These are phyloP conservation scores for Salvator merianae DNA, from an alignment of 2,113 vertebrate genomes.

Conservation along the genomic window DNA sequence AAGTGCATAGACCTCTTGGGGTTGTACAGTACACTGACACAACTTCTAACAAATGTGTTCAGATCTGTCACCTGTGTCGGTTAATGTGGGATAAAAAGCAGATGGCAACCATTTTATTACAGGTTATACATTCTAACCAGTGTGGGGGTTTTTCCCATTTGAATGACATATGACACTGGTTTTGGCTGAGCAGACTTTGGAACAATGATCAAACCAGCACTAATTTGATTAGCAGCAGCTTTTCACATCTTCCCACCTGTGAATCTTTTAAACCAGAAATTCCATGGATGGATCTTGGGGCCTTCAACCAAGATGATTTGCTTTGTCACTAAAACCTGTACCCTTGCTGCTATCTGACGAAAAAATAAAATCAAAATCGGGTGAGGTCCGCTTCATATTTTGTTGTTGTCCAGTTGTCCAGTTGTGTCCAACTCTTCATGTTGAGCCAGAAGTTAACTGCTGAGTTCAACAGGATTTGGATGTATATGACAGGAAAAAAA, in stretches of 20 bases:
- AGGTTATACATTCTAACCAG: not conserved
- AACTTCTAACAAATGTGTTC: slow-evolving; percentile 40
- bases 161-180: not conserved
- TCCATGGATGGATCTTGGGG: not conserved
- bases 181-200: not conserved
- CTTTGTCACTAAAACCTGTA: too few relatives aligned
- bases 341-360: too few relatives aligned
- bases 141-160: not conserved
- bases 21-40: slow-evolving; percentile 33
- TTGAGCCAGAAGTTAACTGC: too few relatives aligned
- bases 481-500: too few relatives aligned
- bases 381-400: too few relatives aligned
- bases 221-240: not conserved
- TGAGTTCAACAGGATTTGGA: too few relatives aligned
- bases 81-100: not conserved
- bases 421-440: too few relatives aligned
- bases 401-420: too few relatives aligned
- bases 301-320: too few relatives aligned
- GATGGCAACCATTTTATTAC: not conserved
- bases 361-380: too few relatives aligned
- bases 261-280: not conserved
- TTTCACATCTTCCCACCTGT: not conserved
- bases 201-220: not conserved
- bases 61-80: not conserved
- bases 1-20: slow-evolving; percentile 59